phyloP scores from a whole-genome alignment of 1,140 invertebrate species.

The Dinoponera quadriceps region DNA sequence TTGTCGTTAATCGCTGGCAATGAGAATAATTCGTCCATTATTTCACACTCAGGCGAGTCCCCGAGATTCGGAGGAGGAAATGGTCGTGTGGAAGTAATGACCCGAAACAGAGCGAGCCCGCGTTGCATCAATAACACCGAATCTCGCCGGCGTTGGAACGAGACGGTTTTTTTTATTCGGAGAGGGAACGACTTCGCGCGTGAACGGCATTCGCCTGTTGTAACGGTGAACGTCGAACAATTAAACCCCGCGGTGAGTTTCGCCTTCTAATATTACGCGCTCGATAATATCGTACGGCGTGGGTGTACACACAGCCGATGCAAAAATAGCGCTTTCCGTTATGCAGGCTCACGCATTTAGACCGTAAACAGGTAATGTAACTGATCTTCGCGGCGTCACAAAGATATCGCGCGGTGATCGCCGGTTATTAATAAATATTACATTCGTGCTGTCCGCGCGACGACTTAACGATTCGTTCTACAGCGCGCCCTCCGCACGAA shows the following conservation, averaged over 20 bases:
- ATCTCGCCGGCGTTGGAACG: neutral
- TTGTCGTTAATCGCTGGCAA: conserved; percentile 57
- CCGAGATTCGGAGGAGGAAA: conserved; percentile 33
- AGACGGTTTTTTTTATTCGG: conserved; percentile 14
- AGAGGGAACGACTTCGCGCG: neutral
- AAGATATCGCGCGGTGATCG: conserved; percentile 21
- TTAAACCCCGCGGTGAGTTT: conserved; percentile 23
- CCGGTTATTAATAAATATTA: conserved; percentile 48
- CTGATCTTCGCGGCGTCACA: conserved; percentile 13
- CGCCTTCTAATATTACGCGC: conserved; percentile 37
- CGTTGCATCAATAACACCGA: conserved; percentile 37
- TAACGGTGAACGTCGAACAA: conserved; percentile 28
- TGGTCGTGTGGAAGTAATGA: conserved; percentile 55
- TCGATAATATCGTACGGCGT: conserved; percentile 34
- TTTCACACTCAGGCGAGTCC: conserved; percentile 43
- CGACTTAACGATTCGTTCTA: conserved; percentile 12
- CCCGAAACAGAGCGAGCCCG: conserved; percentile 44
- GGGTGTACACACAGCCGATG: conserved; percentile 27
- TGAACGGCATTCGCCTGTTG: conserved; percentile 3
- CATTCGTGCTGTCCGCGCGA: conserved; percentile 5
- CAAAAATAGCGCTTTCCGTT: conserved; percentile 33
- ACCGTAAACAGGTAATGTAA: conserved; percentile 11
- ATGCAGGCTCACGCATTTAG: conserved; percentile 33
- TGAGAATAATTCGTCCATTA: conserved; percentile 60
- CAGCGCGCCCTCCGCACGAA: neutral